phyloP scores from a whole-genome alignment of 2,797 vertebrate species.

The Eulemur rubriventer region DNA sequence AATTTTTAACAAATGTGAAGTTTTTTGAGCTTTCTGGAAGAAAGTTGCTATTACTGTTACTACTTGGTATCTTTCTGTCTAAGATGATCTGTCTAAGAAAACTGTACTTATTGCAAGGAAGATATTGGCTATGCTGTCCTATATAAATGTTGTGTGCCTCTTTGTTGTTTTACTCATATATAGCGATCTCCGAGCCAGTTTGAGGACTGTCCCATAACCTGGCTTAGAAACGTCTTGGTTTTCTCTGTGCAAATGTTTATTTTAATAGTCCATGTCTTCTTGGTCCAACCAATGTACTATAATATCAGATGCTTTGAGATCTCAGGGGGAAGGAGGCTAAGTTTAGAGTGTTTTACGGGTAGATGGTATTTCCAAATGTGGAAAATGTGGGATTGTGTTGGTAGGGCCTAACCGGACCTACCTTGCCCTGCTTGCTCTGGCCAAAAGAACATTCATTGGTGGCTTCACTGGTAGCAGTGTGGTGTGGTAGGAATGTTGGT shows the following conservation, averaged over 20 bases:
- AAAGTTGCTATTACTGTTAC: not conserved
- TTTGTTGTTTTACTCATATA: conserved; percentile 39
- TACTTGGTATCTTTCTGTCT: conserved; percentile 37
- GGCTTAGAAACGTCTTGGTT: conserved; percentile 73
- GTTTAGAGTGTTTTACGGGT: conserved; percentile 84
- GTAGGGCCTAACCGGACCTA: conserved; percentile 78
- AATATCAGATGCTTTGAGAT: conserved; percentile 85
- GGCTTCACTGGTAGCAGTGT: not conserved
- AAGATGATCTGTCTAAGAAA: conserved; percentile 27
- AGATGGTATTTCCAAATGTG: conserved; percentile 86
- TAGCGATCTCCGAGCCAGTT: not conserved
- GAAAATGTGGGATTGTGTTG: conserved; percentile 82
- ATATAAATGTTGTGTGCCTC: not conserved
- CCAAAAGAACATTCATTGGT: conserved; percentile 21
- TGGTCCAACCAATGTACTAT: conserved; percentile 82
- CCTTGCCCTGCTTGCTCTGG: conserved; percentile 78
- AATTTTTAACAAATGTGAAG: conserved; percentile 34
- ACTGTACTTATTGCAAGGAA: not conserved
- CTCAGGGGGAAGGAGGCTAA: conserved; percentile 82
- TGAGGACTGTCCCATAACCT: conserved; percentile 51
- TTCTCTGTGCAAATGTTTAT: conserved; percentile 82
- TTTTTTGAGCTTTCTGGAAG: conserved; percentile 38
- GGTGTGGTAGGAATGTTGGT: not conserved
- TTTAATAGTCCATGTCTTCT: conserved; percentile 82
- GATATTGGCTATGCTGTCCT: not conserved